Percentiles rank a stretch among this genome's conserved stretches.
Conservation (phyloP, 2,113 vertebrate species). For the Eclectus roratus region DNA sequence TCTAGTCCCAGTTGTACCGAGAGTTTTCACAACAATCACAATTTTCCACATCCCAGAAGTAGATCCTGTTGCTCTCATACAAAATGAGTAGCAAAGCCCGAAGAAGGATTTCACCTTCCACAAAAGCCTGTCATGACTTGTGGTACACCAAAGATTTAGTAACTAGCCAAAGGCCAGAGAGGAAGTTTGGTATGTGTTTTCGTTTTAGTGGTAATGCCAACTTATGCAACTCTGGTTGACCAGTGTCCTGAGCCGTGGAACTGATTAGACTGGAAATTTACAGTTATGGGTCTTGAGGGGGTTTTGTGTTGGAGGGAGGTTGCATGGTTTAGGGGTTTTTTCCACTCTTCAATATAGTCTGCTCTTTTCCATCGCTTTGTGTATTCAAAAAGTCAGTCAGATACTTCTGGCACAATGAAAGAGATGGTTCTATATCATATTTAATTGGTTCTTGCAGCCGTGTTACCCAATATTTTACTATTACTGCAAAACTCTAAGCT, state of each 20-base stretch:
- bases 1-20: not conserved
- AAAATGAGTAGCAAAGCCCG: not conserved
- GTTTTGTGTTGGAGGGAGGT: rapidly evolving
- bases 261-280: not conserved
- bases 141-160: not conserved
- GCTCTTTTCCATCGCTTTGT: not conserved
- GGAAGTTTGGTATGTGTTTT: not conserved
- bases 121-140: not conserved
- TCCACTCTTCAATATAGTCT: not conserved
- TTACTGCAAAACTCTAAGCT: not conserved
- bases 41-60: not conserved
- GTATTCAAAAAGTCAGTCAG: not conserved
- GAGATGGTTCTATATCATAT: not conserved
- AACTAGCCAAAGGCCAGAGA: not conserved
- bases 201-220: not conserved
- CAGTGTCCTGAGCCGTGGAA: not conserved
- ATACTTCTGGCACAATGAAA: not conserved
- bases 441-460: not conserved
- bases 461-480: not conserved
- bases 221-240: not conserved
- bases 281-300: not conserved
- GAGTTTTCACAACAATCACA: not conserved
- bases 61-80: not conserved
- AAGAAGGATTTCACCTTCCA: not conserved
- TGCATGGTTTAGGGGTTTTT: rapidly evolving